Conservation (phyloP, 2,888 invertebrate genomes). For the Zonitis immaculata region DNA sequence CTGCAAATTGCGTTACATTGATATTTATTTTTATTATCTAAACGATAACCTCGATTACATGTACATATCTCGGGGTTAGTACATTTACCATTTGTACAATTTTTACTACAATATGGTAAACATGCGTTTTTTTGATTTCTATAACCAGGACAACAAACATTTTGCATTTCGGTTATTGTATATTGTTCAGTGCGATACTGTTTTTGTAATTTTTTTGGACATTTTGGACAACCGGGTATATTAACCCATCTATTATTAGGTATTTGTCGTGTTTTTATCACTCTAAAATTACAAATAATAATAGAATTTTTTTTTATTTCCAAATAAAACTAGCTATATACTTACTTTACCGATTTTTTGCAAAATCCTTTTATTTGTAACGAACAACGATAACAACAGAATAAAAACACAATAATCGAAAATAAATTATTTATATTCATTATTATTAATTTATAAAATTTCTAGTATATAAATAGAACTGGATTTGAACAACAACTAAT, state of each 20-base stretch:
- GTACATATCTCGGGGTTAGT: conserved; percentile 22
- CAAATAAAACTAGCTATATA: too few relatives aligned
- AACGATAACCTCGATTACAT: conserved; percentile 33
- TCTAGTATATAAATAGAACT: too few relatives aligned
- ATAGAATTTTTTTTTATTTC: too few relatives aligned
- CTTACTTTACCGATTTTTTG: conserved; percentile 3
- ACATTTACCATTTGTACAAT: conserved; percentile 27
- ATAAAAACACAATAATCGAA: neutral
- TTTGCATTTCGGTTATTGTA: neutral
- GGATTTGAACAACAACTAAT: neutral
- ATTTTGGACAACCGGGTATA: neutral
- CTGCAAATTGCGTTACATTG: conserved; percentile 27
- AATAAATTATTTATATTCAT: conserved; percentile 6
- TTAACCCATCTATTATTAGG: neutral
- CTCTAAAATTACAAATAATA: too few relatives aligned
- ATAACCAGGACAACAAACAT: conserved; percentile 1
- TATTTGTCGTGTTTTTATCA: conserved; percentile 1
- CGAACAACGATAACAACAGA: neutral
- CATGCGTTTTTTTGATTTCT: neutral
- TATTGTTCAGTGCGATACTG: neutral
- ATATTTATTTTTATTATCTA: conserved; percentile 22
- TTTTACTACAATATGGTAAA: conserved; percentile 22
- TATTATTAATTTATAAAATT: too few relatives aligned
- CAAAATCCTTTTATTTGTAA: conserved; percentile 7
- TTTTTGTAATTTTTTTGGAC: neutral